These are phyloP conservation scores for Apodemia mormo DNA, from an alignment of 2,888 invertebrate species.

Conservation along the genomic window DNA sequence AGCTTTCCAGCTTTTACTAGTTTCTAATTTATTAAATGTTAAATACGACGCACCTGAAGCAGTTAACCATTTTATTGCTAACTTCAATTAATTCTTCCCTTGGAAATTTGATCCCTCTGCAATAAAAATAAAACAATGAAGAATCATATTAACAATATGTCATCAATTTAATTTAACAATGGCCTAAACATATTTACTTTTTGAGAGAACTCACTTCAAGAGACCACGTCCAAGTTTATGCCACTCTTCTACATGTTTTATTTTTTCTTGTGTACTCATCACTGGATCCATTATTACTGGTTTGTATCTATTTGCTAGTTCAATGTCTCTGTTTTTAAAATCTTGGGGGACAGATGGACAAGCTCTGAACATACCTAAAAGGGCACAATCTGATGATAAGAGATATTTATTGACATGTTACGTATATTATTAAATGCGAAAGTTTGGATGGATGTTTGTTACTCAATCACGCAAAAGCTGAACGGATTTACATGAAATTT, in stretches of 20 bases:
- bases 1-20: no score
- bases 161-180: not conserved
- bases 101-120: not conserved
- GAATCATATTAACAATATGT: not conserved
- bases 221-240: conserved; percentile 85
- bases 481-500: no score
- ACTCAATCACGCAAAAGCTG: no score
- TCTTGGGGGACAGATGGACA: conserved; percentile 86
- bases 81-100: not conserved
- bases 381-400: no score
- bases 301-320: conserved; percentile 86
- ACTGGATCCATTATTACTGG: conserved; percentile 92
- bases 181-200: not conserved
- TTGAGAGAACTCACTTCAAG: conserved; percentile 74
- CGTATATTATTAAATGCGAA: no score
- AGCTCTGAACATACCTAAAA: conserved; percentile 86
- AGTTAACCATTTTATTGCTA: not conserved
- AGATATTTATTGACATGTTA: no score
- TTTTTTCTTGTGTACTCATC: conserved; percentile 87
- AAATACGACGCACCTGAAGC: not conserved
- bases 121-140: not conserved
- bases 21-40: no score
- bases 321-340: conserved; percentile 83
- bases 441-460: no score
- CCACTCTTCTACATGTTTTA: conserved; percentile 90